Conservation (phyloP, 2,888 invertebrate genomes). For the Drosophila diplacantha region DNA sequence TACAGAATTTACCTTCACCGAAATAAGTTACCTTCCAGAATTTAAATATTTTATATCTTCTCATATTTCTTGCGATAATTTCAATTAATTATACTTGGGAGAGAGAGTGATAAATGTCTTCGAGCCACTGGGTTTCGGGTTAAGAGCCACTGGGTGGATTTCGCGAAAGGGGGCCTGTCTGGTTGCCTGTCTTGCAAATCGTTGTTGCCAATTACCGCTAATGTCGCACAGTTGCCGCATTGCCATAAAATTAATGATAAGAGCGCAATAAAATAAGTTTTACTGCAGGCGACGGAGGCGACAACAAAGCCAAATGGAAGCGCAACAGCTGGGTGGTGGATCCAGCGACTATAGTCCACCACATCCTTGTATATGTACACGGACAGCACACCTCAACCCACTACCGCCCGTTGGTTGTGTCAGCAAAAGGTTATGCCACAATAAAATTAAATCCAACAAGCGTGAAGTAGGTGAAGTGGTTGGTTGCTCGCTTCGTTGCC, state of each 20-base stretch:
- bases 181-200: slow-evolving; percentile 33
- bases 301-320: slow-evolving; percentile 32
- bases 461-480: slow-evolving; percentile 63
- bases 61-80: slow-evolving; percentile 11
- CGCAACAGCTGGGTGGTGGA: slow-evolving; percentile 32
- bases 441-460: slow-evolving; percentile 71
- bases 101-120: slow-evolving; percentile 13
- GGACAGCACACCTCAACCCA: slow-evolving; percentile 18
- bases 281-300: slow-evolving; percentile 53
- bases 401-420: slow-evolving; percentile 33
- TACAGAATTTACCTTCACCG: neutral
- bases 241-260: slow-evolving; percentile 72
- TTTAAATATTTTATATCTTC: neutral
- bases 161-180: slow-evolving; percentile 17
- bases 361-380: slow-evolving; percentile 6
- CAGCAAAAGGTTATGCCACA: slow-evolving; percentile 68
- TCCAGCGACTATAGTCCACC: slow-evolving; percentile 39
- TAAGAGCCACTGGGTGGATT: slow-evolving; percentile 37
- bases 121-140: slow-evolving; percentile 28
- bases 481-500: slow-evolving; percentile 41
- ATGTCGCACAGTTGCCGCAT: slow-evolving; percentile 70
- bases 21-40: neutral
- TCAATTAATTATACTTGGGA: slow-evolving; percentile 16
- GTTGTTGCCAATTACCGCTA: slow-evolving; percentile 70
- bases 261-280: slow-evolving; percentile 70